A percentile compares a stretch with the other conserved stretches of the same genome.
Evolutionary conservation across 1,140 invertebrate species (phyloP).

Genomic region (Mya arenaria): DNA sequence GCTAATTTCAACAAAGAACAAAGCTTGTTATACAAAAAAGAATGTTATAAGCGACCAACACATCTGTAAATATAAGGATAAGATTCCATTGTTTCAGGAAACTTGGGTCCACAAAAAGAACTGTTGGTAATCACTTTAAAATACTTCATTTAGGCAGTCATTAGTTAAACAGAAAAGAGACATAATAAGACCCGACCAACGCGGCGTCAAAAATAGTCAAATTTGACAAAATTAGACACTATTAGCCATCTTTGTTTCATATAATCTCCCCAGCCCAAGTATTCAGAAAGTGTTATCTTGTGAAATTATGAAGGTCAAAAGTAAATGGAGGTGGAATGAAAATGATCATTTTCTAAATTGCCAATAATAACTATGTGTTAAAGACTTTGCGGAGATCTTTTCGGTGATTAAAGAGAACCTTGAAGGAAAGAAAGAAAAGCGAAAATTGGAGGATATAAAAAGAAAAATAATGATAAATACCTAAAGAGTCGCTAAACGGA

Average conservation of each 20-base stretch:
- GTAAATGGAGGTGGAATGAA: slow-evolving; percentile 26
- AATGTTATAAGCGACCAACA: too few species aligned
- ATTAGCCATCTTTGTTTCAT: slow-evolving; percentile 34
- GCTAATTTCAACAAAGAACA: too few species aligned
- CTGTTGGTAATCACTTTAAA: too few species aligned
- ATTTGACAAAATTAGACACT: slow-evolving; percentile 35
- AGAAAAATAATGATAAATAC: too few species aligned
- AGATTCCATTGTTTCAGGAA: too few species aligned
- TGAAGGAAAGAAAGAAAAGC: slow-evolving; percentile 23
- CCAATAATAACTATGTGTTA: slow-evolving; percentile 43
- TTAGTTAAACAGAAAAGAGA: too few species aligned
- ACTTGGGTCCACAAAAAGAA: too few species aligned
- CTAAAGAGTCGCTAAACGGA: too few species aligned
- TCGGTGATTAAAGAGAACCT: slow-evolving; percentile 14
- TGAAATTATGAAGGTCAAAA: slow-evolving; percentile 12
- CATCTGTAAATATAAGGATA: too few species aligned
- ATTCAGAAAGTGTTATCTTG: not conserved
- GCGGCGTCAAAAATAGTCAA: slow-evolving; percentile 20
- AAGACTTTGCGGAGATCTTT: slow-evolving; percentile 1
- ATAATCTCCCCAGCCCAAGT: slow-evolving; percentile 2
- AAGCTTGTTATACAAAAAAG: too few species aligned
- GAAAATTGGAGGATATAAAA: too few species aligned
- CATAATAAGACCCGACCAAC: slow-evolving; percentile 36
- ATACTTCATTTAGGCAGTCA: too few species aligned
- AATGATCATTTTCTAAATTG: slow-evolving; percentile 44